Evolutionary conservation across 2,113 vertebrate species (phyloP).

Genomic region (Ia io): DNA sequence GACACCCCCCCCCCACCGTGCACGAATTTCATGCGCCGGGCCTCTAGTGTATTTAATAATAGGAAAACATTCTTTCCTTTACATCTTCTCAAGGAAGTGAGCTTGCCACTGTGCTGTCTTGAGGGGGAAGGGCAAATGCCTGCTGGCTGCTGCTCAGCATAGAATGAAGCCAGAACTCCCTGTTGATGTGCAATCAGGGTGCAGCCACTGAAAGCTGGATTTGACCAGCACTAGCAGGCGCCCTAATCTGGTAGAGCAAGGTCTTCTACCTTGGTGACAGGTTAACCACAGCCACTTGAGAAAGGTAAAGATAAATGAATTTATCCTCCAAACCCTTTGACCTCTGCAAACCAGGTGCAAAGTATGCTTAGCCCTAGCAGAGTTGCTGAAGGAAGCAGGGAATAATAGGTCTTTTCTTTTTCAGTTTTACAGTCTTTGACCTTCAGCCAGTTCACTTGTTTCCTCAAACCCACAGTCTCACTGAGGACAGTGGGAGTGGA

Average conservation of each 20-base stretch:
- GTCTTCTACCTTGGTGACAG: conserved; percentile 40
- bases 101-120: background rate
- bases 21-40: too few relatives aligned
- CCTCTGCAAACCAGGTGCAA: conserved; percentile 13
- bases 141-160: background rate
- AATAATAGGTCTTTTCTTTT: background rate
- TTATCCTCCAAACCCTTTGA: conserved; percentile 30
- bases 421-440: background rate
- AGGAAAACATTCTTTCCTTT: background rate
- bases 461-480: background rate
- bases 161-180: background rate
- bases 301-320: conserved; percentile 37
- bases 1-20: too few relatives aligned
- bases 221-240: background rate
- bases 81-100: background rate
- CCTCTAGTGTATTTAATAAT: background rate
- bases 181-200: background rate
- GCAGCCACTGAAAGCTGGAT: background rate
- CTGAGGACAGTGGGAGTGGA: background rate
- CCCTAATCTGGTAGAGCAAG: background rate
- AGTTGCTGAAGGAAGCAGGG: background rate
- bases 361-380: background rate
- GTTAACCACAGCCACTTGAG: conserved; percentile 55
- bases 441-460: background rate
- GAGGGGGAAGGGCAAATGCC: background rate